A percentile compares a stretch with the other conserved stretches of the same genome.
Conservation (phyloP, 2,888 invertebrate genomes). For the Chymomyza procnemis region DNA sequence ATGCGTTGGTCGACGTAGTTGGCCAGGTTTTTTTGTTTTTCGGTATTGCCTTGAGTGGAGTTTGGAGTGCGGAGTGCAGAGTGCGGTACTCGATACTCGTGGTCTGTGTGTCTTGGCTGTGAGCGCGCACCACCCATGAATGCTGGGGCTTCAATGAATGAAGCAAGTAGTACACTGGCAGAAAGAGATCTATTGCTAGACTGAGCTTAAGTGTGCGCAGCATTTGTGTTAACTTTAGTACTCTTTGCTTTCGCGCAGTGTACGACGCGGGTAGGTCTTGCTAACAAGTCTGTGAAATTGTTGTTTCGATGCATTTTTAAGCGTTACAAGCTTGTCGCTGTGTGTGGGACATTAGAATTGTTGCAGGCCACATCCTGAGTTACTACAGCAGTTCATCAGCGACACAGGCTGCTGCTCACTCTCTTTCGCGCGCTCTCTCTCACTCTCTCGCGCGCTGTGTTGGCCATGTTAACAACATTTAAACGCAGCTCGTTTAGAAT, state of each 20-base stretch:
- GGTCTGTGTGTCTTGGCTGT: background rate
- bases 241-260: background rate
- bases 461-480: slow-evolving; percentile 64
- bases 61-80: no score
- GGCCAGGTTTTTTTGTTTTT: background rate
- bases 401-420: slow-evolving; percentile 13
- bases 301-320: slow-evolving; percentile 6
- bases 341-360: slow-evolving; percentile 70
- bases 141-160: no score
- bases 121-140: slow-evolving; percentile 38
- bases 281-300: background rate
- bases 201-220: no score
- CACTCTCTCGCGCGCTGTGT: slow-evolving; percentile 10
- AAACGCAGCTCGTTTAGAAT: slow-evolving; percentile 70
- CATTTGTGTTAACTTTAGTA: no score
- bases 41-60: background rate
- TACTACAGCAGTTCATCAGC: slow-evolving; percentile 1
- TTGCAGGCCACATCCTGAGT: slow-evolving; percentile 34
- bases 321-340: slow-evolving; percentile 32
- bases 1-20: slow-evolving; percentile 42
- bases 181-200: no score
- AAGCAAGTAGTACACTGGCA: no score
- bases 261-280: background rate
- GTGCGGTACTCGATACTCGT: no score
- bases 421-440: background rate